These are phyloP conservation scores for Chaetogeoica ovagalla DNA, from an alignment of 2,888 invertebrate species.

Conservation along the genomic window DNA sequence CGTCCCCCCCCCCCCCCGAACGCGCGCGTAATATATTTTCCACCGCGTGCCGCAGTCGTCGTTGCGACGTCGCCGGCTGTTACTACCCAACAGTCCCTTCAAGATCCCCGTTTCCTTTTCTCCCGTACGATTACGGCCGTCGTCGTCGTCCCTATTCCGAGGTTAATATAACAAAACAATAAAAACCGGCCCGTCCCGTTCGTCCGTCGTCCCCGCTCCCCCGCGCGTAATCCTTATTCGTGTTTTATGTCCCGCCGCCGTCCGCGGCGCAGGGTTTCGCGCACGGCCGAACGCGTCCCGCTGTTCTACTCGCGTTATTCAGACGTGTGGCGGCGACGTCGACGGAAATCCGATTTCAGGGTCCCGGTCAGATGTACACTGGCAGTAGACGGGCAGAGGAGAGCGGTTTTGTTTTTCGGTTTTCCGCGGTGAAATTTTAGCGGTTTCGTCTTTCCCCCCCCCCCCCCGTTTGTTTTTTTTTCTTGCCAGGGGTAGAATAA, in stretches of 20 bases:
- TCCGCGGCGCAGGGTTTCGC: neutral
- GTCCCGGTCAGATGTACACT: conserved; percentile 2
- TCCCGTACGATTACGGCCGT: neutral
- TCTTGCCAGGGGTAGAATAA: conserved; percentile 1
- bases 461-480: neutral
- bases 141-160: neutral
- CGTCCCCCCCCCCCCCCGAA: neutral
- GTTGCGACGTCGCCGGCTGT: conserved; percentile 22
- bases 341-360: conserved; percentile 26
- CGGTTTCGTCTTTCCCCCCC: too few species aligned
- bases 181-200: conserved; percentile 9
- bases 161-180: conserved; percentile 47
- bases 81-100: neutral
- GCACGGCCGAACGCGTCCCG: conserved; percentile 16
- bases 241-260: too few species aligned
- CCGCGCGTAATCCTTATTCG: too few species aligned
- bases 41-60: conserved; percentile 8
- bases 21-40: neutral
- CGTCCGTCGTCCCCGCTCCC: too few species aligned
- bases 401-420: too few species aligned
- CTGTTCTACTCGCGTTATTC: neutral
- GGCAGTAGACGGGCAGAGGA: too few species aligned
- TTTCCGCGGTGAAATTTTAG: conserved; percentile 17
- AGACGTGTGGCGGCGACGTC: neutral
- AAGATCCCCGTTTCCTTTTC: neutral